Conservation (phyloP, 2,113 vertebrate genomes). For the Charina bottae region DNA sequence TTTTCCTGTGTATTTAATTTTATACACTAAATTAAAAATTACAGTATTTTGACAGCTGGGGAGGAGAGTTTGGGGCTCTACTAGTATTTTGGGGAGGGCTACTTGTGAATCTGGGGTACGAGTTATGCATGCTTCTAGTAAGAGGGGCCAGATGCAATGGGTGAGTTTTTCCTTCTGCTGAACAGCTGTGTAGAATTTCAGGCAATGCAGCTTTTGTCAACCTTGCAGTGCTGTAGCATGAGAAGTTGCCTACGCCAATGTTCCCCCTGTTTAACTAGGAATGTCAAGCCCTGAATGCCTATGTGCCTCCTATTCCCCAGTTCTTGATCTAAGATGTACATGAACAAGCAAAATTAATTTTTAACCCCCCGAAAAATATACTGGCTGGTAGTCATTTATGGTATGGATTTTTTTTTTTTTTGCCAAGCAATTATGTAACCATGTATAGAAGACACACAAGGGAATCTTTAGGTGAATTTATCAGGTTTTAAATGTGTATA, state of each 20-base stretch:
- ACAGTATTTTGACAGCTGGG: neutral
- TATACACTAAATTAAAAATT: neutral
- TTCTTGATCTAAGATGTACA: neutral
- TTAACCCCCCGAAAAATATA: neutral
- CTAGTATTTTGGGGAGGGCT: neutral
- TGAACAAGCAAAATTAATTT: neutral
- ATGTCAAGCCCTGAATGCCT: neutral
- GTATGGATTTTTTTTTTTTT: neutral
- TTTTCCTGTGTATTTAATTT: neutral
- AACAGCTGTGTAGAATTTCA: neutral
- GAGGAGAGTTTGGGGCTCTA: neutral
- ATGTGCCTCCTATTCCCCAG: neutral
- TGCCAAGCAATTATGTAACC: neutral
- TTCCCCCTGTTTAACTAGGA: neutral
- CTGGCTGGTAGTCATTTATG: neutral
- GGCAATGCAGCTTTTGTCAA: neutral
- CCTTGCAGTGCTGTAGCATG: neutral
- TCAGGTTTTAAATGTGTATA: neutral
- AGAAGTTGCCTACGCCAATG: neutral
- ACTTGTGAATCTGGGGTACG: neutral
- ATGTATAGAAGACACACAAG: neutral
- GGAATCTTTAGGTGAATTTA: neutral
- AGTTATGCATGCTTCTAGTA: neutral
- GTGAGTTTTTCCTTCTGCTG: neutral
- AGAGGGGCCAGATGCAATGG: neutral